phyloP scores from a whole-genome alignment of 2,797 vertebrate species.

The Tragopan temminckii region DNA sequence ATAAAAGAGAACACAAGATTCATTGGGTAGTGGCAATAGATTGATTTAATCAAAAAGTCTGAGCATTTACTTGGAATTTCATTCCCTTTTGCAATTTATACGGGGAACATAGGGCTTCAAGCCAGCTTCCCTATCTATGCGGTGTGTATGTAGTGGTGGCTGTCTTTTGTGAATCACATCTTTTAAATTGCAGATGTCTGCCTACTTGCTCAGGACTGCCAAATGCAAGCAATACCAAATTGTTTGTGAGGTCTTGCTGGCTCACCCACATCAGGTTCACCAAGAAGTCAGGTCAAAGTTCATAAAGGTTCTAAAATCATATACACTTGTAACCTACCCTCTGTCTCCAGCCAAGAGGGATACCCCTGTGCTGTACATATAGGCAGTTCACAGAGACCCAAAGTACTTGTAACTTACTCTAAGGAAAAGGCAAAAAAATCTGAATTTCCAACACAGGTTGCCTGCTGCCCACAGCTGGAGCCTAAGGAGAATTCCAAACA shows the following conservation, averaged over 20 bases:
- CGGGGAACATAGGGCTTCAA: not conserved
- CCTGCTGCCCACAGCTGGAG: not conserved
- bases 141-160: not conserved
- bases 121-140: not conserved
- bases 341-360: not conserved
- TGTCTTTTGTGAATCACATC: not conserved
- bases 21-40: not conserved
- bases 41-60: conserved; percentile 51
- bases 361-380: not conserved
- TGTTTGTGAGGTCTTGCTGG: not conserved
- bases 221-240: not conserved
- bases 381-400: not conserved
- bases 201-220: not conserved
- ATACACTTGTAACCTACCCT: not conserved
- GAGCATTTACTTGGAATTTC: conserved; percentile 30
- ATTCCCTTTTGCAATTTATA: conserved; percentile 28
- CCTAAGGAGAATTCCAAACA: not conserved
- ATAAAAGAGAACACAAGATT: conserved; percentile 35
- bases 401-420: not conserved
- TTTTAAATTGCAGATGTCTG: conserved; percentile 16
- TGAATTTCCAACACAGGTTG: not conserved
- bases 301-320: not conserved
- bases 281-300: not conserved
- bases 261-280: not conserved
- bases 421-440: not conserved